Percentiles rank a stretch among this genome's conserved stretches.
Evolutionary conservation across 2,888 invertebrate species (phyloP).

Genomic region (Capitulum mitella): DNA sequence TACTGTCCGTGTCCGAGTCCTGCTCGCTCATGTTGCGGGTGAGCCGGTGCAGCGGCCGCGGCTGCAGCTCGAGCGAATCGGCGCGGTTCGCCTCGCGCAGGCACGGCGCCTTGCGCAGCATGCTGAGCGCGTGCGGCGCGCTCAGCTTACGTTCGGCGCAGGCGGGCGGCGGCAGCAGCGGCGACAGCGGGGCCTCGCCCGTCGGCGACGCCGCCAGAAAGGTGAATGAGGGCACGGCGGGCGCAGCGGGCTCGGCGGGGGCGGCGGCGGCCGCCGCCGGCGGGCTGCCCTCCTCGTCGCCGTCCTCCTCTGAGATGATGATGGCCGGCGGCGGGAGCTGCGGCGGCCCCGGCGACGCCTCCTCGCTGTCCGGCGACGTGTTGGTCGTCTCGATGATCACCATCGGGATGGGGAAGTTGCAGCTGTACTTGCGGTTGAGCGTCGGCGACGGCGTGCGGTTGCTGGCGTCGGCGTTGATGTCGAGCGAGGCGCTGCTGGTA

Average conservation of each 20-base stretch:
- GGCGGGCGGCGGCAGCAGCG: neutral
- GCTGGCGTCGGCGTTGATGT: neutral
- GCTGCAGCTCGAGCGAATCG: neutral
- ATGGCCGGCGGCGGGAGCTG: neutral
- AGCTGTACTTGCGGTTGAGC: slow-evolving; percentile 14
- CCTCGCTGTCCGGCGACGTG: slow-evolving; percentile 5
- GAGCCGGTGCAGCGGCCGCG: slow-evolving; percentile 45
- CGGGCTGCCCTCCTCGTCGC: neutral
- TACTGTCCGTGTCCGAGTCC: slow-evolving; percentile 60
- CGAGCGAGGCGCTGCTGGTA: neutral
- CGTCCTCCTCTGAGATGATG: neutral
- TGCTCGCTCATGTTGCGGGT: slow-evolving; percentile 66
- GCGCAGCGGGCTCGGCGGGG: neutral
- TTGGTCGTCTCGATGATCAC: slow-evolving; percentile 11
- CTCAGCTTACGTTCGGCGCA: neutral
- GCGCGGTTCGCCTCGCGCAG: neutral
- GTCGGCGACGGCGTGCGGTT: slow-evolving; percentile 8
- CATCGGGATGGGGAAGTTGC: slow-evolving; percentile 20
- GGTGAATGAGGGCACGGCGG: neutral
- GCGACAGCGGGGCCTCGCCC: neutral
- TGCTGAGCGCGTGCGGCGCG: slow-evolving; percentile 2
- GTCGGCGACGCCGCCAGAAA: slow-evolving; percentile 11
- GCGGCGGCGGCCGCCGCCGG: neutral
- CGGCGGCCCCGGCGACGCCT: neutral
- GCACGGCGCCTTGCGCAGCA: neutral